Evolutionary conservation across 1,140 invertebrate genomes (phyloP).

Genomic region (Drosophila leontia): DNA sequence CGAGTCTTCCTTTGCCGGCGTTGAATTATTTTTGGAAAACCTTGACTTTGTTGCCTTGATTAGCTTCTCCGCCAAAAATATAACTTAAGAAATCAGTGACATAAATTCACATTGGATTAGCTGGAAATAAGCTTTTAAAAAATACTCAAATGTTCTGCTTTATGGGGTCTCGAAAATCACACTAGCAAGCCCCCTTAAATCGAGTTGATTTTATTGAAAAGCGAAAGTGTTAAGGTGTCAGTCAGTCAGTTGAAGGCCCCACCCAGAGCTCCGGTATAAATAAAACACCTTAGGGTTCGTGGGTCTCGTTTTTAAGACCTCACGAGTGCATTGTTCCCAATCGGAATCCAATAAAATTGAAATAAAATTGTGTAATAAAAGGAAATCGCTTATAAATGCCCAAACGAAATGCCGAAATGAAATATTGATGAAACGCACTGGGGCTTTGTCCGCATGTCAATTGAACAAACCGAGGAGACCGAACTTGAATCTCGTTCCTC

Average conservation of each 20-base stretch:
- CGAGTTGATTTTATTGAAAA: conserved; percentile 45
- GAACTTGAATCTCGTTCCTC: conserved; percentile 44
- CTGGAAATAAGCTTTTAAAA: background rate
- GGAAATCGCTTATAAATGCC: conserved; percentile 63
- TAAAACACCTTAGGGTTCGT: conserved; percentile 48
- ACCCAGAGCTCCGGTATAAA: conserved; percentile 14
- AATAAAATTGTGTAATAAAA: conserved; percentile 71
- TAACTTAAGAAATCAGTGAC: conserved; percentile 18
- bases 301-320: conserved; percentile 51
- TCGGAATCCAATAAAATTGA: conserved; percentile 57
- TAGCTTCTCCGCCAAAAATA: conserved; percentile 13
- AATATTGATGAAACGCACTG: conserved; percentile 72
- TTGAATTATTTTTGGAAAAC: conserved; percentile 32
- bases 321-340: conserved; percentile 49
- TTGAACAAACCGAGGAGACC: conserved; percentile 25
- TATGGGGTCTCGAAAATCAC: conserved; percentile 2
- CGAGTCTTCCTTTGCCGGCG: background rate
- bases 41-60: conserved; percentile 44
- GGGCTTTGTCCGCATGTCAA: conserved; percentile 60
- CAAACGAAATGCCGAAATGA: conserved; percentile 68
- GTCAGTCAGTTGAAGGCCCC: background rate
- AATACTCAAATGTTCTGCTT: conserved; percentile 32
- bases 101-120: conserved; percentile 23
- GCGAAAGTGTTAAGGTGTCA: conserved; percentile 58
- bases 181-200: conserved; percentile 9